Conservation (phyloP, 2,113 vertebrate species). For the Lepus americanus region DNA sequence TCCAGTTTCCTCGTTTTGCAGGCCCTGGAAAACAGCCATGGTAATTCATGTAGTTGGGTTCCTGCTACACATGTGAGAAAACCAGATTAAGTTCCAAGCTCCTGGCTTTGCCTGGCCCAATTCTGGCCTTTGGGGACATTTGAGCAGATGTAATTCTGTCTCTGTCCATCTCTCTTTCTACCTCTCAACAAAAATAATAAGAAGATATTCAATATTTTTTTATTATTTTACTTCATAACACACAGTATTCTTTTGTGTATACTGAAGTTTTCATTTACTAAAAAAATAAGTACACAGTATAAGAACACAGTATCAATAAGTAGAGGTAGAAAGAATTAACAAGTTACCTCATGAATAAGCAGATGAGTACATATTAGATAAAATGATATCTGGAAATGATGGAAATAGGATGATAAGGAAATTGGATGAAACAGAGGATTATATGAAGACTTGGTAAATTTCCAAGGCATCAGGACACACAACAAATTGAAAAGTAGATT, state of each 20-base stretch:
- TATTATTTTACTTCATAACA: background rate
- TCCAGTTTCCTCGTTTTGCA: too few relatives aligned
- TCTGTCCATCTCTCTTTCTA: too few relatives aligned
- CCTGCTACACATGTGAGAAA: too few relatives aligned
- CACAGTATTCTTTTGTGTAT: background rate
- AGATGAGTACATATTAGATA: background rate
- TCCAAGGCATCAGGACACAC: background rate
- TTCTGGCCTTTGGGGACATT: too few relatives aligned
- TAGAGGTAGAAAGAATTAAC: background rate
- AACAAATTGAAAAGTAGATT: background rate
- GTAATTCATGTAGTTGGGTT: too few relatives aligned
- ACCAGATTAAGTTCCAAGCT: too few relatives aligned
- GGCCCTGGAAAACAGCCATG: too few relatives aligned
- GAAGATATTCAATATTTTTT: background rate
- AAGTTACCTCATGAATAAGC: background rate
- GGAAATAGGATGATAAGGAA: constrained; percentile 23
- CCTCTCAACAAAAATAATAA: background rate
- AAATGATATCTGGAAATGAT: background rate
- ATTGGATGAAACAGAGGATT: background rate
- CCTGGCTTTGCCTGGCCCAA: too few relatives aligned
- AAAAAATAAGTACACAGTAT: background rate
- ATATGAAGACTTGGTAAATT: background rate
- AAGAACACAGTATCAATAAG: background rate
- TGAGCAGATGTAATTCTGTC: too few relatives aligned
- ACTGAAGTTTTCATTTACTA: background rate